These are phyloP conservation scores for Cathartes aura DNA, from an alignment of 2,113 vertebrate genomes.

Conservation along the genomic window DNA sequence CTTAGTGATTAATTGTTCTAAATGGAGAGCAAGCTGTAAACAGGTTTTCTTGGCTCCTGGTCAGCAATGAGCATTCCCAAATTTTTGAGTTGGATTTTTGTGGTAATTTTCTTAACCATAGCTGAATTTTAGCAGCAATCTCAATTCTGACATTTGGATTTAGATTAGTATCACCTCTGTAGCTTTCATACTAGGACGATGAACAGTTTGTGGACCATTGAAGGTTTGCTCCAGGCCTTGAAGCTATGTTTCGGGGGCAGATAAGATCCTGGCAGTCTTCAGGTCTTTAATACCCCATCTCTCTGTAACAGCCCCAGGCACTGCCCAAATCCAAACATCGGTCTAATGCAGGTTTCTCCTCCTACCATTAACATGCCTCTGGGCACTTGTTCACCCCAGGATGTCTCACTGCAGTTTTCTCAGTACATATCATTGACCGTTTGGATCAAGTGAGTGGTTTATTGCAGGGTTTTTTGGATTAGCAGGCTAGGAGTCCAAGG, in stretches of 20 bases:
- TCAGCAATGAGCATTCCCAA: not conserved
- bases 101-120: not conserved
- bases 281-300: not conserved
- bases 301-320: not conserved
- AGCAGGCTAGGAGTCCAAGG: not conserved
- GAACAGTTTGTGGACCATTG: not conserved
- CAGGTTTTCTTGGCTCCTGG: not conserved
- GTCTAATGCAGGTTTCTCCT: fast-evolving
- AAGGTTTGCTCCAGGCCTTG: not conserved
- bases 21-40: not conserved
- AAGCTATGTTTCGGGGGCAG: not conserved
- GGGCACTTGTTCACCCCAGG: not conserved
- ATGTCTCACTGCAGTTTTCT: not conserved
- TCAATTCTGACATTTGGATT: not conserved
- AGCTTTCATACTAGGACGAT: not conserved
- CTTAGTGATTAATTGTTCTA: slow-evolving; percentile 17
- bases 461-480: not conserved
- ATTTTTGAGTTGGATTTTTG: not conserved
- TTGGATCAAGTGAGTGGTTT: not conserved
- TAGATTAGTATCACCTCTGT: not conserved
- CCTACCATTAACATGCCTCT: not conserved
- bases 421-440: not conserved
- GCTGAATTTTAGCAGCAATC: not conserved
- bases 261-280: not conserved
- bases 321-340: not conserved